Percentiles rank a stretch among this genome's conserved stretches.
Conservation (phyloP, 64 coral and sea anemone genomes). For the Orbicella faveolata region DNA sequence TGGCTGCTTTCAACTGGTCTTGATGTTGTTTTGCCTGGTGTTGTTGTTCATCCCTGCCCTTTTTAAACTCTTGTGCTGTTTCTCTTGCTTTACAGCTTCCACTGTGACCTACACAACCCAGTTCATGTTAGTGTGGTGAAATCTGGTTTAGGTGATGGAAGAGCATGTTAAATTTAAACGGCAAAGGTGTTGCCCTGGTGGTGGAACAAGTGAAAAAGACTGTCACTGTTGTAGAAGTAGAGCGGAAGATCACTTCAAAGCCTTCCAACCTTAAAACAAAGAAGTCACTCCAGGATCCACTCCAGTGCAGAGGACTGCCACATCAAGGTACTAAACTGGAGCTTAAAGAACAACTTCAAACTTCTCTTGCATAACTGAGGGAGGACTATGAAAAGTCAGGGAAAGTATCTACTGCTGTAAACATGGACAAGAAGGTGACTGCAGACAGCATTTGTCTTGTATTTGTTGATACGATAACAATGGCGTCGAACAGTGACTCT, state of each 20-base stretch:
- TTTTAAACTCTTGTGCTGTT: too few relatives aligned
- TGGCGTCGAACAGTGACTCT: slow-evolving; percentile 28
- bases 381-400: slow-evolving; percentile 18
- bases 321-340: slow-evolving; percentile 25
- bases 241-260: slow-evolving; percentile 18
- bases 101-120: slow-evolving; percentile 22
- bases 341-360: slow-evolving; percentile 26
- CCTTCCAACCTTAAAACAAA: slow-evolving; percentile 27
- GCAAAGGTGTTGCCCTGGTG: slow-evolving; percentile 40
- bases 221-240: slow-evolving; percentile 47
- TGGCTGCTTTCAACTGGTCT: too few relatives aligned
- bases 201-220: slow-evolving; percentile 35
- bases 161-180: slow-evolving; percentile 29
- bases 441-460: slow-evolving; percentile 29
- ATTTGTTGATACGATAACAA: slow-evolving; percentile 39
- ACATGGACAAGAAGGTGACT: slow-evolving; percentile 40
- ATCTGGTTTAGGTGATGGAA: slow-evolving; percentile 18
- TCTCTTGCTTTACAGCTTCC: too few relatives aligned
- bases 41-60: too few relatives aligned
- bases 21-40: too few relatives aligned
- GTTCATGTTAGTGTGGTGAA: slow-evolving; percentile 41
- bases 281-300: slow-evolving; percentile 43
- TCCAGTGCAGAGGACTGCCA: slow-evolving; percentile 4
- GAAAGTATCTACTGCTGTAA: slow-evolving; percentile 15
- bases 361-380: slow-evolving; percentile 13